phyloP scores from a whole-genome alignment of 2,888 invertebrate genomes.

The Chalcosyrphus nemorum region DNA sequence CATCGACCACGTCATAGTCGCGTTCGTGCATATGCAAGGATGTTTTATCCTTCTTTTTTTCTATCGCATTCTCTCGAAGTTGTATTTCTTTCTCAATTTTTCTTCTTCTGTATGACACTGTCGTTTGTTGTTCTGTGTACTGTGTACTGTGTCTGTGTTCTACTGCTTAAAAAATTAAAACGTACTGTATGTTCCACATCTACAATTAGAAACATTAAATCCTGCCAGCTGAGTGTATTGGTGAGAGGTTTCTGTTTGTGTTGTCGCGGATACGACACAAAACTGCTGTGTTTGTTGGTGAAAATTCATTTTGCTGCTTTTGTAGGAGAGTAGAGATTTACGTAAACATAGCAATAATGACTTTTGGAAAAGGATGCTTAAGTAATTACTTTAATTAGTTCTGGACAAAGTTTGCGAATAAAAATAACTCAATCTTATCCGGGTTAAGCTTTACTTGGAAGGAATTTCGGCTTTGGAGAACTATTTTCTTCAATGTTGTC shows the following conservation, averaged over 20 bases:
- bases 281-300: neutral
- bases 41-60: too few species aligned
- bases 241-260: neutral
- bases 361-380: constrained; percentile 67
- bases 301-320: constrained; percentile 9
- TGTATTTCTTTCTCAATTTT: constrained; percentile 12
- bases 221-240: neutral
- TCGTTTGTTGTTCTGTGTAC: neutral
- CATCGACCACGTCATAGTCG: neutral
- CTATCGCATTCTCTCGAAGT: too few species aligned
- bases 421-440: constrained; percentile 58
- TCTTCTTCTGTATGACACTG: constrained; percentile 1
- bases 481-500: neutral
- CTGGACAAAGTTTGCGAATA: constrained; percentile 68
- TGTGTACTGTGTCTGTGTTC: neutral
- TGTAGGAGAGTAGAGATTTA: constrained; percentile 11
- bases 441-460: constrained; percentile 16
- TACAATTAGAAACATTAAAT: constrained; percentile 66
- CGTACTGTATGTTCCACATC: constrained; percentile 31
- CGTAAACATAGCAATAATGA: constrained; percentile 60
- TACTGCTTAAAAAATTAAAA: constrained; percentile 33
- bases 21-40: constrained; percentile 37
- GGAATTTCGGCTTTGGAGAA: neutral
- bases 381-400: constrained; percentile 75
- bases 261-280: neutral